A percentile compares a stretch with the other conserved stretches of the same genome.
phyloP scores from a whole-genome alignment of 2,113 vertebrate genomes.

The Patagioenas fasciata region DNA sequence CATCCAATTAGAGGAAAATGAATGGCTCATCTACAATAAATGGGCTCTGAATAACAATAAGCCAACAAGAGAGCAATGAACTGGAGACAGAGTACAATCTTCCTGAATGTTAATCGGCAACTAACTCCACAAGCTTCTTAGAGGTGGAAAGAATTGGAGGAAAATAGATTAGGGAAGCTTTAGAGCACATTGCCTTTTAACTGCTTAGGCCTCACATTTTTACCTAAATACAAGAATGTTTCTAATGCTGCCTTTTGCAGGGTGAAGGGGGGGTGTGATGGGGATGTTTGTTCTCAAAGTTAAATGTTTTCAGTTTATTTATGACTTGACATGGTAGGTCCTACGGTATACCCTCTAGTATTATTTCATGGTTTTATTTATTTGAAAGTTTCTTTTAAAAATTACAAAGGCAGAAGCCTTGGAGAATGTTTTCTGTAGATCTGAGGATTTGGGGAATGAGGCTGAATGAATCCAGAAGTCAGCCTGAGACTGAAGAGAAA shows the following conservation, averaged over 20 bases:
- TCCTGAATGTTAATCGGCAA: conserved; percentile 69
- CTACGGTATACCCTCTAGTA: not conserved
- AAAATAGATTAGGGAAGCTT: conserved; percentile 66
- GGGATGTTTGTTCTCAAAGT: not conserved
- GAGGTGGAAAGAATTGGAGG: conserved; percentile 67
- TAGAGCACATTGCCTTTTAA: conserved; percentile 59
- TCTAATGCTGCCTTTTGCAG: conserved; percentile 24
- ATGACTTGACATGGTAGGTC: not conserved
- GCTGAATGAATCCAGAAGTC: not conserved
- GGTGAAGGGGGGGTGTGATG: not conserved
- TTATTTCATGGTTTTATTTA: not conserved
- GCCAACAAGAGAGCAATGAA: conserved; percentile 73
- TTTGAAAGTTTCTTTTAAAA: not conserved
- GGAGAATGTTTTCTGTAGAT: not conserved
- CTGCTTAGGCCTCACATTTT: conserved; percentile 50
- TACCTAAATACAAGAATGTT: conserved; percentile 58
- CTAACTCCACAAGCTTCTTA: conserved; percentile 69
- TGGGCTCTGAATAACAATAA: conserved; percentile 71
- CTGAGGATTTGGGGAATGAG: not conserved
- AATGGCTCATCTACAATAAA: conserved; percentile 69
- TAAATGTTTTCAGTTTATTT: conserved; percentile 10
- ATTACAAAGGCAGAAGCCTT: not conserved
- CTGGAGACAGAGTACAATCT: conserved; percentile 63
- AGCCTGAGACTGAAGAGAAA: not conserved
- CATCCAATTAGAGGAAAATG: conserved; percentile 71